phyloP scores from a whole-genome alignment of 2,113 vertebrate genomes.

The Chaetorhynchus papuensis region DNA sequence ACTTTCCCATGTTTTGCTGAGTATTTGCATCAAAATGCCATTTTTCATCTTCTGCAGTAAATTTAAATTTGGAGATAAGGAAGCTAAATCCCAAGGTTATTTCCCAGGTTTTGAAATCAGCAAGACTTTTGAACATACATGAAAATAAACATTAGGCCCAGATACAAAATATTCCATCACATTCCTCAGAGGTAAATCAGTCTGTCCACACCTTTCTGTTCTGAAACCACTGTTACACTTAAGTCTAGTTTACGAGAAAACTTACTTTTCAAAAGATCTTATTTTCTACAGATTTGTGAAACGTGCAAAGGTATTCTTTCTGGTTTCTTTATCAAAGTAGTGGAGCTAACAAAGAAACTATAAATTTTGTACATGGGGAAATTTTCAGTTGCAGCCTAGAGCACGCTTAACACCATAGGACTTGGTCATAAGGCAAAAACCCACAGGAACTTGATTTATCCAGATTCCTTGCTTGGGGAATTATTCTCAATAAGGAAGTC shows the following conservation, averaged over 20 bases:
- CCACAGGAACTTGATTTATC: background rate
- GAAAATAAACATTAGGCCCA: background rate
- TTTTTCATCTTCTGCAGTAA: conserved; percentile 22
- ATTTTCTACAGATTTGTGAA: background rate
- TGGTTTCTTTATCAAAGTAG: background rate
- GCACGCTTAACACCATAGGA: background rate
- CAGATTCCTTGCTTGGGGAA: background rate
- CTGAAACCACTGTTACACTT: background rate
- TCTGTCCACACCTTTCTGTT: rapidly evolving
- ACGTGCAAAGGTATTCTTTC: background rate
- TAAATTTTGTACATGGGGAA: background rate
- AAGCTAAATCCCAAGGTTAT: background rate
- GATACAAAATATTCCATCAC: background rate
- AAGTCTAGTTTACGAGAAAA: background rate
- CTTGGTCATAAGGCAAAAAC: background rate
- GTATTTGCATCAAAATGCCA: background rate
- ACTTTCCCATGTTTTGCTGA: conserved; percentile 43
- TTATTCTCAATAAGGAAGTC: background rate
- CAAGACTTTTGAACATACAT: background rate
- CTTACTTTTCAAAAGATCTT: background rate
- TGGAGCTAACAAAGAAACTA: background rate
- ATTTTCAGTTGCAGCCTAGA: background rate
- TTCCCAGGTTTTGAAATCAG: background rate
- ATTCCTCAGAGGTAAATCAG: background rate
- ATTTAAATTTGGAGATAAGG: background rate